phyloP scores from a whole-genome alignment of 2,113 vertebrate species.

The Corythoichthys intestinalis region DNA sequence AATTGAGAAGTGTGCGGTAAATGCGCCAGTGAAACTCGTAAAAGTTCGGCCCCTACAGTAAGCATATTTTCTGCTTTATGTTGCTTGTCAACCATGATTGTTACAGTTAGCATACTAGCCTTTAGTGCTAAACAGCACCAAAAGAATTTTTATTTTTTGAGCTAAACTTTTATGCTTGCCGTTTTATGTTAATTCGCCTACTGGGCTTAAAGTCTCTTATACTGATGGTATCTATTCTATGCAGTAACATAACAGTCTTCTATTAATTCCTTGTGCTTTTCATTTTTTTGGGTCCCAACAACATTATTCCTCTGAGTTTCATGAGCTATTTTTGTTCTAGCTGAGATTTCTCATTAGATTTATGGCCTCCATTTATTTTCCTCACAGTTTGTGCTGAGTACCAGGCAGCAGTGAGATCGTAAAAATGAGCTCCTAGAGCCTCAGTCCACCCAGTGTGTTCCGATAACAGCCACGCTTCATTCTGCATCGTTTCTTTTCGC shows the following conservation, averaged over 20 bases:
- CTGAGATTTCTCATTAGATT: constrained; percentile 1
- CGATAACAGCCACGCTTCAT: neutral
- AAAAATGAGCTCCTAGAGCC: neutral
- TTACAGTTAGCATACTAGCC: neutral
- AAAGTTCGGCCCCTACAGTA: no score
- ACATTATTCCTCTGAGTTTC: neutral
- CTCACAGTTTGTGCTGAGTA: neutral
- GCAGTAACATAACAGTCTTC: neutral
- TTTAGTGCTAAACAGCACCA: no score
- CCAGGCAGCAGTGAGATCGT: neutral
- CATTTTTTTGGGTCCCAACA: neutral
- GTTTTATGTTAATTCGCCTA: neutral
- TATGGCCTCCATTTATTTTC: constrained; percentile 1
- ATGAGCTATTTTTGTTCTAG: neutral
- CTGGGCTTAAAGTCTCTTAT: neutral
- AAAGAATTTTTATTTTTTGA: no score
- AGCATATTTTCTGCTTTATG: neutral
- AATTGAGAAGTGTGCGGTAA: no score
- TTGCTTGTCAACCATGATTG: neutral
- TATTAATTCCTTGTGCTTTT: neutral
- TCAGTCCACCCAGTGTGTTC: neutral
- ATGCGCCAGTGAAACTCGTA: no score
- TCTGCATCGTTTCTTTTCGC: neutral
- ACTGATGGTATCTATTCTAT: neutral
- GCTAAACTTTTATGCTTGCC: no score